Evolutionary conservation across 1,140 invertebrate genomes (phyloP), one percentile per base, ranked within the genome.

Genomic region (Orussus abietinus): DNA sequence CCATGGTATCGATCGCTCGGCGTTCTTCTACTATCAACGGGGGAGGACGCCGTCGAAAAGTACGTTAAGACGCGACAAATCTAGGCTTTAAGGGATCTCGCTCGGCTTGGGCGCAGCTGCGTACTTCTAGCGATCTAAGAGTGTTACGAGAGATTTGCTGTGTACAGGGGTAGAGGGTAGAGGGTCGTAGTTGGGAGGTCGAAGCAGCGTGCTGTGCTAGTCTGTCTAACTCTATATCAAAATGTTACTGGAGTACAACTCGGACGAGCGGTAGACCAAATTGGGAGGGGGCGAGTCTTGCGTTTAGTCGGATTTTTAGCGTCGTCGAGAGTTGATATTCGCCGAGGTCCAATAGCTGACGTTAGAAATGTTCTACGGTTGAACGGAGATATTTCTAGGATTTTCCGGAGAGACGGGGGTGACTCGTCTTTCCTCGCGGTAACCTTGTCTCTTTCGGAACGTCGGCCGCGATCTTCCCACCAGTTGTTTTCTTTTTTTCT

Each of bases 141-240:
- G 18, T 20, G 10, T 39, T 22, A 25, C 1, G 21, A 48, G 5
- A 33, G 35, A 33, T 29, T 12, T 18, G 32, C 13, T 13, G 15
- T 37, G 36, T 47, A 42, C 28, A 47, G 29, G 14, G 29, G 13
- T 21, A 38, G 30, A 31, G 33, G 21, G 39, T 12, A 26, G 25
- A 14, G 38, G 15, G 17, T 17, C 14, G 18, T 12, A 15, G 15
- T 14, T 12, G 14, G 25, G 38, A 17, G 13, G 26, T 37, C 20
- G 32, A 39, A 36, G 29, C 22, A 40, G 37, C 38, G 45, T 47
- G 37, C 45, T 29, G 40, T 42, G 37, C 45, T 47, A 41, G 44
- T 47, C 31, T 14, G 31, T 32, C 37, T 47, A 38, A 29, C 32
- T 51, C 26, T 41, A 28, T 36, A 33, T 7, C 12, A 5, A 37